A percentile compares a stretch with the other conserved stretches of the same genome.
Conservation (phyloP, 2,113 vertebrate genomes). For the Tragulus kanchil region DNA sequence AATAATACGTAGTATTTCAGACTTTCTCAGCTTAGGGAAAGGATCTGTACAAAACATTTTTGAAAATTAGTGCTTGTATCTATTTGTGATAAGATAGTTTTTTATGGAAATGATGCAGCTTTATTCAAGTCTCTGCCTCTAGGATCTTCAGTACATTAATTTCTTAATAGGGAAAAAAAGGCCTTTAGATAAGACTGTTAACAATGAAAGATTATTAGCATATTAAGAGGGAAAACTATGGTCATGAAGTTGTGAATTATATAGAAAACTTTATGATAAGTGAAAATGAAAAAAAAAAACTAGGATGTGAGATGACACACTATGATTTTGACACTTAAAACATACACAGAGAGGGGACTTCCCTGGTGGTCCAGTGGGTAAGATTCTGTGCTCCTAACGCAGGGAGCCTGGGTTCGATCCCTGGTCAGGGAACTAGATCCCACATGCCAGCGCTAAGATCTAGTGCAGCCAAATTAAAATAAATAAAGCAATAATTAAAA, state of each 20-base stretch:
- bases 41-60: background rate
- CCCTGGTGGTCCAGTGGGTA: background rate
- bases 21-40: background rate
- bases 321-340: background rate
- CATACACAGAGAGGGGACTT: background rate
- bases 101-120: background rate
- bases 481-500: too few relatives aligned
- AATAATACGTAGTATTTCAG: constrained; percentile 3
- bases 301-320: background rate
- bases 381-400: background rate
- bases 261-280: background rate
- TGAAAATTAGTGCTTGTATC: background rate
- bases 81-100: background rate
- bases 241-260: background rate
- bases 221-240: background rate
- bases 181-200: constrained; percentile 10
- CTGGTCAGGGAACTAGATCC: too few relatives aligned
- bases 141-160: background rate
- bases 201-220: background rate
- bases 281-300: background rate
- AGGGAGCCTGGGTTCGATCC: background rate
- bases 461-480: too few relatives aligned
- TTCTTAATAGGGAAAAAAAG: background rate
- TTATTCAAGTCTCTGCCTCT: constrained; percentile 15
- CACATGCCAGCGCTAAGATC: too few relatives aligned